A percentile compares a stretch with the other conserved stretches of the same genome.
Evolutionary conservation across 2,797 vertebrate genomes (phyloP).

Genomic region (Florisuga fusca): DNA sequence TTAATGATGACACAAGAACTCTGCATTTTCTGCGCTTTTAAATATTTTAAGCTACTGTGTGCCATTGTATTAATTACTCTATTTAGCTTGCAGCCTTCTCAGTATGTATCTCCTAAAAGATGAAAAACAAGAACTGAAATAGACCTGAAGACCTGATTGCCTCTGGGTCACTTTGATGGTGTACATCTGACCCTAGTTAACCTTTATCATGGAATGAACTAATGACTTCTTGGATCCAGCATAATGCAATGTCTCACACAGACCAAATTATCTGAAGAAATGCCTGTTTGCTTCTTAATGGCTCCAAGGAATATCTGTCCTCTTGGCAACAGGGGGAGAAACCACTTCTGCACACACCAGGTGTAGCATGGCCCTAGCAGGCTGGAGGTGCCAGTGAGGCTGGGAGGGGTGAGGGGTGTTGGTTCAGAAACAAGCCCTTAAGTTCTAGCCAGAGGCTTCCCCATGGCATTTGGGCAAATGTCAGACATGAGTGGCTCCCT

Average conservation of each 20-base stretch:
- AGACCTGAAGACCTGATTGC: neutral
- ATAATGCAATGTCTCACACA: neutral
- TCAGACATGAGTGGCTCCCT: neutral
- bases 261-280: neutral
- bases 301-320: neutral
- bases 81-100: neutral
- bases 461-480: neutral
- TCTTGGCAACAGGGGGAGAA: neutral
- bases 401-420: accelerated
- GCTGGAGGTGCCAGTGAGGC: neutral
- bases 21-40: neutral
- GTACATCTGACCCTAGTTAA: neutral
- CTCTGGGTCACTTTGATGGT: neutral
- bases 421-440: neutral
- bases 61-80: neutral
- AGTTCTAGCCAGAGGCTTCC: accelerated
- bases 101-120: neutral
- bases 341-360: accelerated
- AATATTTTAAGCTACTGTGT: neutral
- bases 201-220: neutral
- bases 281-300: neutral
- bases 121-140: neutral
- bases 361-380: accelerated
- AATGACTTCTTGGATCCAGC: neutral
- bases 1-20: neutral